These are phyloP conservation scores for Drosophila rubida DNA, from an alignment of 2,888 invertebrate species.

Conservation along the genomic window DNA sequence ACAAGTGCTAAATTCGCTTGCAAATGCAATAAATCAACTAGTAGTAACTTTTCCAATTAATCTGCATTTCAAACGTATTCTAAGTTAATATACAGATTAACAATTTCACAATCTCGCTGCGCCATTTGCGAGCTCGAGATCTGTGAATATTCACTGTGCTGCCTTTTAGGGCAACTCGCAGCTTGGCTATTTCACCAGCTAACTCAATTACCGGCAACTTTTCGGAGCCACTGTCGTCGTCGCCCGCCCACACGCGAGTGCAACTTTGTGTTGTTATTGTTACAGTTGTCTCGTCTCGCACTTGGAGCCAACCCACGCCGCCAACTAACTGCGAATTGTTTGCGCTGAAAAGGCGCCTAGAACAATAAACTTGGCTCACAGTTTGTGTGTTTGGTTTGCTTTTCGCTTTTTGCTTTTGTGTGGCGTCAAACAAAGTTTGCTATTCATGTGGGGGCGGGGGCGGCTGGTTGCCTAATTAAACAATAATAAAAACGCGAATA, in stretches of 20 bases:
- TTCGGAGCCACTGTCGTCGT: constrained; percentile 28
- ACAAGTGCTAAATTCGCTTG: too few relatives aligned
- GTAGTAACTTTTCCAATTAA: too few relatives aligned
- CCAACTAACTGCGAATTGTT: constrained; percentile 4
- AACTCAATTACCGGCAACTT: constrained; percentile 24
- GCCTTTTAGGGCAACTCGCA: constrained; percentile 7
- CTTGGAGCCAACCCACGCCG: constrained; percentile 29
- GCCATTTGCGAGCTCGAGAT: not conserved
- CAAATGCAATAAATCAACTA: too few relatives aligned
- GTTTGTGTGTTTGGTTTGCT: not conserved
- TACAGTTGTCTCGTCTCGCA: constrained; percentile 6
- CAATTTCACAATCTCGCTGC: constrained; percentile 4
- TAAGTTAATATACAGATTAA: too few relatives aligned
- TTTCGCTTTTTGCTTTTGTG: not conserved
- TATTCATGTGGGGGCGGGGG: constrained; percentile 10
- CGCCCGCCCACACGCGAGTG: constrained; percentile 20
- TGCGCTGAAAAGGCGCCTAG: constrained; percentile 34
- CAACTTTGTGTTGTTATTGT: constrained; percentile 9
- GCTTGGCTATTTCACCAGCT: constrained; percentile 30
- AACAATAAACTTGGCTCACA: constrained; percentile 64
- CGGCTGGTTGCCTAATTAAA: constrained; percentile 56
- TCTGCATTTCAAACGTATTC: too few relatives aligned
- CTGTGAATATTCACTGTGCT: not conserved
- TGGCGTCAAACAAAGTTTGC: constrained; percentile 29
- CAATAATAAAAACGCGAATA: constrained; percentile 73